Percentiles rank a stretch among this genome's conserved stretches.
phyloP scores from a whole-genome alignment of 92 coral and sea anemone species.

The Hydrozoanthus gracilis region DNA sequence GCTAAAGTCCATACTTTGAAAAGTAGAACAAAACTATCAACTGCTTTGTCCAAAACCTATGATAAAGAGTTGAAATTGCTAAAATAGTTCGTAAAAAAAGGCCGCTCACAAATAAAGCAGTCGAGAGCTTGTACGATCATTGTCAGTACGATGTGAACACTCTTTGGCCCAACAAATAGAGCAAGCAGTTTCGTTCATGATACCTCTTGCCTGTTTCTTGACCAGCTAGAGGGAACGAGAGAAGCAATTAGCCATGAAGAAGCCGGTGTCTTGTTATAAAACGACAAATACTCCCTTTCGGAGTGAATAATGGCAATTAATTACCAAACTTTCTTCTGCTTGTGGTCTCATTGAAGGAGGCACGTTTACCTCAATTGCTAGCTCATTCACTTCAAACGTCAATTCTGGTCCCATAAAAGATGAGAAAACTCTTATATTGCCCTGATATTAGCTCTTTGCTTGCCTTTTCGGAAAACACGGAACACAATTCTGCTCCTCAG shows the following conservation, averaged over 20 bases:
- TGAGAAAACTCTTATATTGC: too few relatives aligned
- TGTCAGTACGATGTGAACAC: neutral
- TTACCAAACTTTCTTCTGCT: neutral
- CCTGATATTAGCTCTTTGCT: too few relatives aligned
- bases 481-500: too few relatives aligned
- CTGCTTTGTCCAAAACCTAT: too few relatives aligned
- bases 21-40: too few relatives aligned
- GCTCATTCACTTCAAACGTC: too few relatives aligned
- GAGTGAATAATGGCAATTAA: neutral
- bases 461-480: too few relatives aligned
- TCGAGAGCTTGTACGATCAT: neutral
- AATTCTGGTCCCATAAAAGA: too few relatives aligned
- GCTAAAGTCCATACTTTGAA: too few relatives aligned
- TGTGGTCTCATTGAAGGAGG: too few relatives aligned
- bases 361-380: too few relatives aligned
- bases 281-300: neutral
- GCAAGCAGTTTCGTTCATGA: neutral
- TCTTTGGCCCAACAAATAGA: neutral
- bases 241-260: neutral
- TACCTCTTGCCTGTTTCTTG: neutral
- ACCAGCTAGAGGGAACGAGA: neutral
- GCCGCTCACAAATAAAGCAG: neutral
- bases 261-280: neutral
- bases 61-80: too few relatives aligned
- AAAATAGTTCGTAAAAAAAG: neutral